A percentile compares a stretch with the other conserved stretches of the same genome.
These are phyloP conservation scores for Hylaeus volcanicus DNA, from an alignment of 1,140 invertebrate species.

Conservation along the genomic window DNA sequence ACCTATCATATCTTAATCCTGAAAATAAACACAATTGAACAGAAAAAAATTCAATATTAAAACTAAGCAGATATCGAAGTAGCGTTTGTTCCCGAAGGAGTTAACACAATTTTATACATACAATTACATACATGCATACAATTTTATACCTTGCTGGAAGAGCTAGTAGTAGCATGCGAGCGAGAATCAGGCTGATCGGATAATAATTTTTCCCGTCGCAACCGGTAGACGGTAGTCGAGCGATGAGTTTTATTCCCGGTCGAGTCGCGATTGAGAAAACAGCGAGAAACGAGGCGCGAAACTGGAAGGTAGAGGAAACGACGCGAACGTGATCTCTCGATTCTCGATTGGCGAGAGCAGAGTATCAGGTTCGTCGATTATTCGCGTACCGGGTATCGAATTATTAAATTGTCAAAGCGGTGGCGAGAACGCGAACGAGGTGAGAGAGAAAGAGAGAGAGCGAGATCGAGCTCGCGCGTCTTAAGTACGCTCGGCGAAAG, in stretches of 20 bases:
- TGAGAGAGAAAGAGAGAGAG: not conserved
- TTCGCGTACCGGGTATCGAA: constrained; percentile 70
- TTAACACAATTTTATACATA: too few species aligned
- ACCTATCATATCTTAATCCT: too few species aligned
- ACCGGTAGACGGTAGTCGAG: not conserved
- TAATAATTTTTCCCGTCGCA: constrained; percentile 20
- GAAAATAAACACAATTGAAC: too few species aligned
- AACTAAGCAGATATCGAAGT: too few species aligned
- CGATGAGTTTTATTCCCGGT: constrained; percentile 4
- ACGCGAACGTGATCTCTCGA: constrained; percentile 28
- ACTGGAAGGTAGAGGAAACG: not conserved
- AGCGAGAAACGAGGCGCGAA: not conserved
- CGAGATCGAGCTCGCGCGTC: constrained; percentile 45
- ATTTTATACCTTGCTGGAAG: too few species aligned
- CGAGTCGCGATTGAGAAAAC: not conserved
- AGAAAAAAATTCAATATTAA: too few species aligned
- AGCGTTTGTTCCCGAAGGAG: too few species aligned
- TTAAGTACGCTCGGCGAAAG: constrained; percentile 73
- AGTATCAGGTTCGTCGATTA: constrained; percentile 73
- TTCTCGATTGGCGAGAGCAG: constrained; percentile 37
- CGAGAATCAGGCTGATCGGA: constrained; percentile 11
- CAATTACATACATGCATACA: too few species aligned
- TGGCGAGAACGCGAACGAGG: constrained; percentile 50
- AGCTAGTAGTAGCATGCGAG: too few species aligned
- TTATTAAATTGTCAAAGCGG: constrained; percentile 76